Evolutionary conservation across 1,140 invertebrate genomes (phyloP), one percentile per base, ranked within the genome.

Genomic region (Bombus waltoni): DNA sequence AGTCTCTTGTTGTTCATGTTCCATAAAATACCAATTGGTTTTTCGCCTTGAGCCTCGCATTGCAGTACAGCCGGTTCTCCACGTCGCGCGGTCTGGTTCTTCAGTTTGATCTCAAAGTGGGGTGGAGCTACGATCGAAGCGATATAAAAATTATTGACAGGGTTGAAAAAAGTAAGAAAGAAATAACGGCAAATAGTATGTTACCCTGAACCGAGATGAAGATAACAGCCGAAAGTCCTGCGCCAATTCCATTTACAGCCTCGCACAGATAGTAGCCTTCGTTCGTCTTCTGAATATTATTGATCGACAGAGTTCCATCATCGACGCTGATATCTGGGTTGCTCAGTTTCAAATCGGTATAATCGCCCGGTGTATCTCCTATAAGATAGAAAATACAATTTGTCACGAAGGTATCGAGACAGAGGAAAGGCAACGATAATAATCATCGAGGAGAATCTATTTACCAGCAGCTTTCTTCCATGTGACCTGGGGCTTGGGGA

Each of bases 211-310:
- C 98, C 76, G 98, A 98, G 82, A 99, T 98, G 85, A 98, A 96
- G 91, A 99, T 98, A 15, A 99, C 98, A 92, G 98, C 98, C 66
- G 98, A 98, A 25, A 99, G 96, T 91, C 98, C 98, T 88, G 98
- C 98, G 78, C 98, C 98, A 93, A 99, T 99, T 89, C 98, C 98
- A 95, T 99, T 99, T 47, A 98, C 98, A 72, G 98, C 98, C 95
- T 99, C 98, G 94, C 99, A 99, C 38, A 99, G 95, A 95, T 99
- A 99, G 94, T 99, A 98, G 13, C 98, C 98, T 96, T 99, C 98
- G 93, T 99, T 98, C 6, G 97, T 97, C 95, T 99, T 99, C 93
- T 98, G 97, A 90, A 99, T 98, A 90, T 98, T 98, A 90, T 97
- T 97, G 92, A 99, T 98, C 57, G 97, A 96, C 65, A 99, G 95